phyloP scores from a whole-genome alignment of 1,140 invertebrate species.

The Andrena cerasifolii region DNA sequence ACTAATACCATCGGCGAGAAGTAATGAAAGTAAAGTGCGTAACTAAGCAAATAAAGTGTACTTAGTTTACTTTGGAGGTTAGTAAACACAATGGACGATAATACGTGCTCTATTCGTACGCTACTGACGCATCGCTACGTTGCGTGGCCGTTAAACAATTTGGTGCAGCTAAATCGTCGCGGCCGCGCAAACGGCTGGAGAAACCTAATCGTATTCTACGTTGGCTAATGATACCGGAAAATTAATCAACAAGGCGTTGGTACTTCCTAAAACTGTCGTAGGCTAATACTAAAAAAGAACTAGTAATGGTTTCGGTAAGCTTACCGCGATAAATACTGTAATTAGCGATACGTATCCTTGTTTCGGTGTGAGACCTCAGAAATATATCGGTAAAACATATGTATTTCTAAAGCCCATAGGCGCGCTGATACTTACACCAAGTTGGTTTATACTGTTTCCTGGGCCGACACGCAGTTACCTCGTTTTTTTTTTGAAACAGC shows the following conservation, averaged over 20 bases:
- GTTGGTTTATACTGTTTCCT: constrained; percentile 24
- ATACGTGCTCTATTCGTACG: constrained; percentile 20
- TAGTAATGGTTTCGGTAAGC: constrained; percentile 61
- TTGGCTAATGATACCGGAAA: constrained; percentile 28
- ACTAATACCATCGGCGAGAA: constrained; percentile 64
- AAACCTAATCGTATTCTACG: constrained; percentile 45
- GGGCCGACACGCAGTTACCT: constrained; percentile 14
- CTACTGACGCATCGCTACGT: constrained; percentile 38
- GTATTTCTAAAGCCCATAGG: constrained; percentile 32
- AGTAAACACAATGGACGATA: constrained; percentile 45
- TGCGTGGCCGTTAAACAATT: constrained; percentile 61
- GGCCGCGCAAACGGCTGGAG: constrained; percentile 14
- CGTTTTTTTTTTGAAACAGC: neutral
- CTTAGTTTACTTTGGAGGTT: constrained; percentile 41
- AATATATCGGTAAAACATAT: constrained; percentile 41
- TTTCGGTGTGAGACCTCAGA: constrained; percentile 44
- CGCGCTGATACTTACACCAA: constrained; percentile 1
- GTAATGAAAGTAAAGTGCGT: constrained; percentile 38
- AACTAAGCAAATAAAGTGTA: constrained; percentile 48
- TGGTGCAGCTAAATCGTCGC: constrained; percentile 66
- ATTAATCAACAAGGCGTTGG: constrained; percentile 32
- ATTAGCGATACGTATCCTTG: constrained; percentile 48
- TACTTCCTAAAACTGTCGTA: constrained; percentile 56
- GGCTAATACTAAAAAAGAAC: constrained; percentile 64
- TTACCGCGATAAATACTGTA: constrained; percentile 60